Percentiles rank a stretch among this genome's conserved stretches.
Conservation (phyloP, 2,888 invertebrate species). For the Molorchus minor region DNA sequence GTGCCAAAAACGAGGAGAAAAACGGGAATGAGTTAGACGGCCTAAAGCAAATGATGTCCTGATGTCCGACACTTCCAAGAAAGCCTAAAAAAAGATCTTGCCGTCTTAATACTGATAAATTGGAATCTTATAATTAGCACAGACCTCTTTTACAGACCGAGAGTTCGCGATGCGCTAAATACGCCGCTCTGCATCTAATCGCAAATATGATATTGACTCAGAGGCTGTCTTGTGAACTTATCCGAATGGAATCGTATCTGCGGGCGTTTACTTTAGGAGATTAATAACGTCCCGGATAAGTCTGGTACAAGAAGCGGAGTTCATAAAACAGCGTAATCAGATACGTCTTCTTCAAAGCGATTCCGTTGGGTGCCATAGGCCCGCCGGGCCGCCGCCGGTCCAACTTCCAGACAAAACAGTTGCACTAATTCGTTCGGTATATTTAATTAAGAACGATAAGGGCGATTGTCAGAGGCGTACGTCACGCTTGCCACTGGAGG, state of each 20-base stretch:
- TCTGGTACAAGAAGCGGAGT: conserved; percentile 16
- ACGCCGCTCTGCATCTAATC: conserved; percentile 19
- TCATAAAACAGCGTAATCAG: conserved; percentile 17
- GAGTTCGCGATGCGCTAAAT: conserved; percentile 1
- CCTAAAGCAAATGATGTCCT: too few relatives aligned
- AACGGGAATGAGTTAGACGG: too few relatives aligned
- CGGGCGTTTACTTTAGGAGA: conserved; percentile 35
- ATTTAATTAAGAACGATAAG: conserved; percentile 20
- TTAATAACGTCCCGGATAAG: conserved; percentile 42
- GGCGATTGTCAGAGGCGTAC: conserved; percentile 4
- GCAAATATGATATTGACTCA: conserved; percentile 35
- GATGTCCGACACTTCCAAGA: too few relatives aligned
- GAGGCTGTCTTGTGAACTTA: conserved; percentile 29
- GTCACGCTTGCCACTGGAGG: too few relatives aligned
- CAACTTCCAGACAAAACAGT: conserved; percentile 15
- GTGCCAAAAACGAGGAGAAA: too few relatives aligned
- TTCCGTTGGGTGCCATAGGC: neutral
- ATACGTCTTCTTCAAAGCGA: conserved; percentile 20
- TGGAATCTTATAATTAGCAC: neutral
- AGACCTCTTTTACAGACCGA: neutral
- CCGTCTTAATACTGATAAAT: too few relatives aligned
- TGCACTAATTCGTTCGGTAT: conserved; percentile 13
- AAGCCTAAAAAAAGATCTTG: too few relatives aligned
- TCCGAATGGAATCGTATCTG: conserved; percentile 31
- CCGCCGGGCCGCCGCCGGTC: neutral